A percentile compares a stretch with the other conserved stretches of the same genome.
These are phyloP conservation scores for Microdon myrmicae DNA, from an alignment of 2,888 invertebrate genomes.

Conservation along the genomic window DNA sequence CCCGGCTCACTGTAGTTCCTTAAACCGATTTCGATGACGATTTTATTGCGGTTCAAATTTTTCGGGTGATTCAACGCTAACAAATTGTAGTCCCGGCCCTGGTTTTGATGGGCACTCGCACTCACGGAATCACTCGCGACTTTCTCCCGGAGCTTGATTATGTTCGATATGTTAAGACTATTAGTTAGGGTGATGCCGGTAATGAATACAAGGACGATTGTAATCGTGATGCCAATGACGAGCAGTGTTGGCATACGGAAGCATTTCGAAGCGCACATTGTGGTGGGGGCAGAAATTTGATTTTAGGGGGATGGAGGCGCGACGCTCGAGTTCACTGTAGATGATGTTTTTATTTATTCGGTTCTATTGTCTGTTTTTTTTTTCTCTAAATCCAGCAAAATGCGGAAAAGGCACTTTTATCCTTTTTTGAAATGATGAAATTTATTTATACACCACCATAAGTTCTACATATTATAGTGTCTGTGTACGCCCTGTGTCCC, in stretches of 20 bases:
- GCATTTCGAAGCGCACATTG: slow-evolving; percentile 65
- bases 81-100: slow-evolving; percentile 64
- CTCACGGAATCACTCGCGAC: slow-evolving; percentile 65
- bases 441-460: too few species aligned
- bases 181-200: slow-evolving; percentile 69
- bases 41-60: slow-evolving; percentile 62
- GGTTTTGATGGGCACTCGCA: slow-evolving; percentile 62
- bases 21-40: slow-evolving; percentile 64
- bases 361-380: slow-evolving; percentile 14
- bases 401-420: slow-evolving; percentile 51
- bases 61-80: slow-evolving; percentile 63
- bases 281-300: too few species aligned
- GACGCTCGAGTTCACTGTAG: slow-evolving; percentile 20
- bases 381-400: slow-evolving; percentile 40
- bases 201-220: slow-evolving; percentile 69
- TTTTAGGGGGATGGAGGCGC: slow-evolving; percentile 6
- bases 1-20: slow-evolving; percentile 55
- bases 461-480: slow-evolving; percentile 17
- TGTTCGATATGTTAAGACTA: slow-evolving; percentile 65
- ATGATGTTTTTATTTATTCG: slow-evolving; percentile 5
- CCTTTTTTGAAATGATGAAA: too few species aligned
- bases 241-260: slow-evolving; percentile 66
- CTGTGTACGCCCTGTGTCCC: slow-evolving; percentile 14
- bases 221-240: slow-evolving; percentile 67
- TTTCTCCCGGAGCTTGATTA: slow-evolving; percentile 64